Conservation (phyloP, 2,888 invertebrate genomes). For the Pollenia amentaria region DNA sequence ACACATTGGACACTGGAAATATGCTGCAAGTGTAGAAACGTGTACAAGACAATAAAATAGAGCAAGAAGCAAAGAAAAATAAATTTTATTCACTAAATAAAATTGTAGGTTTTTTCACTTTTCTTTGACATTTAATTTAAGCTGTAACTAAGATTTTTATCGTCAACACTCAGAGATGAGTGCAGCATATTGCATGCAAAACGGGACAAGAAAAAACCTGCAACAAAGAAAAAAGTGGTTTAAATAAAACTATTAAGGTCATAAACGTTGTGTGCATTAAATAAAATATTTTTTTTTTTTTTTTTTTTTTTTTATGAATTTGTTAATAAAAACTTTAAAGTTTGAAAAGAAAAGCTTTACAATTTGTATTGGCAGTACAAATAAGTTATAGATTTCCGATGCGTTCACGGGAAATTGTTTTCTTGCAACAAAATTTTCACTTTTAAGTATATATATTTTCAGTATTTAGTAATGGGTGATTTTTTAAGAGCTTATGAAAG, state of each 20-base stretch:
- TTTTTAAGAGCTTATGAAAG: no score
- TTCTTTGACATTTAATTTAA: slow-evolving; percentile 34
- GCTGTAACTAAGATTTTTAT: slow-evolving; percentile 16
- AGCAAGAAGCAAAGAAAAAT: neutral
- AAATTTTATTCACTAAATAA: slow-evolving; percentile 6
- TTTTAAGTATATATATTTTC: no score
- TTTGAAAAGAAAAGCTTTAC: neutral
- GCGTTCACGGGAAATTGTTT: no score
- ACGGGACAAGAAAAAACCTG: neutral
- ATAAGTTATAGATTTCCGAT: no score
- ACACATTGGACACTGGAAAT: neutral
- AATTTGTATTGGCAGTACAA: neutral
- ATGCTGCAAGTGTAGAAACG: neutral
- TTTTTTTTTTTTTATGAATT: neutral
- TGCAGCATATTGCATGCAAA: neutral
- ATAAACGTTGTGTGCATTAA: slow-evolving; percentile 9
- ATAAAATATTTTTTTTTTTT: neutral
- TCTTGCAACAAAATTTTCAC: no score
- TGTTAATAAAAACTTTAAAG: neutral
- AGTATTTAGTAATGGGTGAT: no score
- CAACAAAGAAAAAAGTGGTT: slow-evolving; percentile 4
- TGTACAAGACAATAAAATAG: slow-evolving; percentile 24
- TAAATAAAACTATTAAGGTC: slow-evolving; percentile 28
- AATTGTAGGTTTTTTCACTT: neutral
- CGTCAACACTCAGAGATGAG: neutral